Conservation (phyloP, 2,797 vertebrate species). For the Phataginus tetradactyla region DNA sequence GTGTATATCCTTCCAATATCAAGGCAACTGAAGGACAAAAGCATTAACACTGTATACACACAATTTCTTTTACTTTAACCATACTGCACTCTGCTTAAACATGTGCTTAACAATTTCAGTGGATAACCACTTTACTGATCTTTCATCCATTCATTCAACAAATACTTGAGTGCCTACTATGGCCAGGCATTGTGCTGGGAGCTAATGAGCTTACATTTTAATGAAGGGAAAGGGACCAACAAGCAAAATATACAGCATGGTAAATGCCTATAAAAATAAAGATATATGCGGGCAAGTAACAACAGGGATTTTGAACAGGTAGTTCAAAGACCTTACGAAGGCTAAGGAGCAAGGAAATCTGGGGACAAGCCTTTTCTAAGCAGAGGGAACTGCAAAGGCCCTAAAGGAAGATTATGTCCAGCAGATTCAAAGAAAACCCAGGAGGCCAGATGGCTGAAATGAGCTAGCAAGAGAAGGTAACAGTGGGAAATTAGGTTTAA, state of each 20-base stretch:
- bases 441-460: neutral
- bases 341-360: neutral
- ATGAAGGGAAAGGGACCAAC: neutral
- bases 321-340: neutral
- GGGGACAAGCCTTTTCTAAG: neutral
- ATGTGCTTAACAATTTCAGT: neutral
- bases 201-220: neutral
- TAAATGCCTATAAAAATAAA: neutral
- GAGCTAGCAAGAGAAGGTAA: neutral
- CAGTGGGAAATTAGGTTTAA: neutral
- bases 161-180: neutral
- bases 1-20: neutral
- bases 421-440: neutral
- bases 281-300: neutral
- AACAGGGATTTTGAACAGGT: neutral
- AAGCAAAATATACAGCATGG: neutral
- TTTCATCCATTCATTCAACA: neutral
- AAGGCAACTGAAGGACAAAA: neutral
- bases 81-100: neutral
- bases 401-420: neutral
- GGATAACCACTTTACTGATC: neutral
- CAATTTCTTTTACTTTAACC: neutral
- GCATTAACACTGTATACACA: neutral
- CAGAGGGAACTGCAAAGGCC: neutral
- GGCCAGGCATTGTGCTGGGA: neutral